These are phyloP conservation scores for Ammodytes dubius DNA, from an alignment of 2,113 vertebrate genomes.

Conservation along the genomic window DNA sequence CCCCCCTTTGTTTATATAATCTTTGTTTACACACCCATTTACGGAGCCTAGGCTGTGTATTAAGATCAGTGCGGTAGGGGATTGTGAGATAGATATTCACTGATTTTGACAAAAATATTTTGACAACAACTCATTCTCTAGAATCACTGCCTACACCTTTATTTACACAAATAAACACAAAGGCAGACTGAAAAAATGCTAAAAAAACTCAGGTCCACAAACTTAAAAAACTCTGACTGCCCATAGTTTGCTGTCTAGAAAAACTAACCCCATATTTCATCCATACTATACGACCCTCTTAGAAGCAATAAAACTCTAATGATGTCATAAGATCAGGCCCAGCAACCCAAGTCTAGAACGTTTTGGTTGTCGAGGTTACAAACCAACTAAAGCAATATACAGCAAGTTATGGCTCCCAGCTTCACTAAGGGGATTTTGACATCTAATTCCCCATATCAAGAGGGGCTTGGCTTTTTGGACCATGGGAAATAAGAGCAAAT, in stretches of 20 bases:
- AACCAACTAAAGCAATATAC: slow-evolving; percentile 53
- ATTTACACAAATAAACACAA: not conserved
- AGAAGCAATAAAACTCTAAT: slow-evolving; percentile 65
- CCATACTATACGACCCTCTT: slow-evolving; percentile 24
- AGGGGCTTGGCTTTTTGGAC: slow-evolving; percentile 47
- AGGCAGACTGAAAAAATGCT: not conserved
- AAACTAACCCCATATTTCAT: not conserved
- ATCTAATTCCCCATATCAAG: slow-evolving; percentile 68
- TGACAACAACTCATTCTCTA: too few species aligned
- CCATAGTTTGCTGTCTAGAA: not conserved
- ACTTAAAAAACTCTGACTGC: not conserved
- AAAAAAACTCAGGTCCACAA: not conserved
- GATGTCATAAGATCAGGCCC: slow-evolving; percentile 13
- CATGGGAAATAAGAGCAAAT: slow-evolving; percentile 72
- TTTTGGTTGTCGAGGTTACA: slow-evolving; percentile 32
- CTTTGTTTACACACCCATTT: too few species aligned
- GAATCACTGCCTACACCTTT: too few species aligned
- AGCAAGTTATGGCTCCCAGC: slow-evolving; percentile 60
- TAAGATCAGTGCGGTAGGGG: too few species aligned
- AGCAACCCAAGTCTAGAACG: not conserved
- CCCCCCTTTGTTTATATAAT: too few species aligned
- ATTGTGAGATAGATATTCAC: too few species aligned
- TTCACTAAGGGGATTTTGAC: slow-evolving; percentile 59
- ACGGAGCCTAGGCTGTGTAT: too few species aligned
- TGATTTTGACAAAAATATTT: too few species aligned